Conservation (phyloP, 2,888 invertebrate genomes). For the Antheraea assamensis region DNA sequence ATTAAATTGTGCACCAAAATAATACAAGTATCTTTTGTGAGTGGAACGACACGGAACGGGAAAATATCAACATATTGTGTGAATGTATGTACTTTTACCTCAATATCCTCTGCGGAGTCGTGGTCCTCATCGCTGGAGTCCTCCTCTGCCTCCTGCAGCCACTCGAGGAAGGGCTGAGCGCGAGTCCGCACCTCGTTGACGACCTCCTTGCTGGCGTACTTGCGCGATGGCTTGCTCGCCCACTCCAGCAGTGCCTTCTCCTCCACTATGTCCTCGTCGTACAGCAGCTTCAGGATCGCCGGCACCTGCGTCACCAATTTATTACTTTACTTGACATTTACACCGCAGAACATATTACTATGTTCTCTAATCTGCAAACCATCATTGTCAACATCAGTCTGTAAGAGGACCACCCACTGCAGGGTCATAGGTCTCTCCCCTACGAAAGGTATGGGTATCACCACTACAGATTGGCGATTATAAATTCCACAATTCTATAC, state of each 20-base stretch:
- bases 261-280: slow-evolving; percentile 97
- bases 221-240: slow-evolving; percentile 97
- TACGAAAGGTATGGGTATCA: too few species aligned
- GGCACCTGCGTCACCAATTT: background rate
- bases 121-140: slow-evolving; percentile 91
- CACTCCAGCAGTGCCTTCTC: slow-evolving; percentile 97
- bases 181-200: slow-evolving; percentile 95
- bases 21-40: too few species aligned
- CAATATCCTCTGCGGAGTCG: slow-evolving; percentile 85
- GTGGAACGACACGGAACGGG: too few species aligned
- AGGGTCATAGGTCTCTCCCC: too few species aligned
- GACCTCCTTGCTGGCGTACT: slow-evolving; percentile 95
- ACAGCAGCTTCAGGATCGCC: slow-evolving; percentile 85
- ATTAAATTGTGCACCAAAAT: too few species aligned
- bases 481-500: too few species aligned
- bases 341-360: too few species aligned
- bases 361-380: too few species aligned
- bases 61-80: too few species aligned
- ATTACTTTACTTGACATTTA: background rate
- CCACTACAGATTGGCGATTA: too few species aligned
- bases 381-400: too few species aligned
- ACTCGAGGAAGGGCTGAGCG: slow-evolving; percentile 96
- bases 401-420: too few species aligned
- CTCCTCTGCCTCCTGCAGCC: slow-evolving; percentile 98
- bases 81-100: slow-evolving; percentile 63